Evolutionary conservation across 2,797 vertebrate species (phyloP), one percentile per base, ranked within the genome.

Genomic region (Darevskia mixta): DNA sequence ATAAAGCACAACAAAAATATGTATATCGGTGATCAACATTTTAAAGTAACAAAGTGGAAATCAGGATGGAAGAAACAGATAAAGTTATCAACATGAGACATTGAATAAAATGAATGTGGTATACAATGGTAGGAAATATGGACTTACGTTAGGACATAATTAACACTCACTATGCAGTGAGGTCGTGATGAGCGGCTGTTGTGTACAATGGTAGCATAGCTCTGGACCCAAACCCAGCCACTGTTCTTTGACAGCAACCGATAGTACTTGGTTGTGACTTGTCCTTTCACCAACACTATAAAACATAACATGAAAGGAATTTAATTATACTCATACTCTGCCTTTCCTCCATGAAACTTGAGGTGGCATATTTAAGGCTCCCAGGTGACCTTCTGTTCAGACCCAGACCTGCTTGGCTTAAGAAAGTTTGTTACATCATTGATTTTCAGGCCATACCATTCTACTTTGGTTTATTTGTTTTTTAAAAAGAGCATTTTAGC

Each of bases 251-350:
- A 97, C 88, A 98, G 96, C 71, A 98, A 94, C 86, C 97, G 93
- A 91, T 98, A 98, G 94, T 98, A 98, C 92, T 97, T 97, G 91
- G 97, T 98, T 88, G 97, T 98, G 85, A 97, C 97, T 95, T 99
- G 98, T 76, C 98, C 98, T 95, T 99, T 98, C 94, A 98, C 97
- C 93, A 99, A 92, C 94, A 99, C 98, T 99, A 96, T n/a, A 88
- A 94, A 85, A 82, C 35, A 91, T 77, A 95, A 88, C 23, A n/a
- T 1, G 72, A 81, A 85, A 38, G 85, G 11, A 2, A 20, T 87
- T 88, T 91, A 2, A 49, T 76, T 89, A 67, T 10, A 85, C 49
- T 79, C 35, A 85, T 41, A 66, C 23, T 38, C 58, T 49, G 23
- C 49, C 27, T 80, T 64, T 75, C 27, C 55, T 49, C 1, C 43